Conservation (phyloP, 1,140 invertebrate species). For the Zaprionus nigranus region DNA sequence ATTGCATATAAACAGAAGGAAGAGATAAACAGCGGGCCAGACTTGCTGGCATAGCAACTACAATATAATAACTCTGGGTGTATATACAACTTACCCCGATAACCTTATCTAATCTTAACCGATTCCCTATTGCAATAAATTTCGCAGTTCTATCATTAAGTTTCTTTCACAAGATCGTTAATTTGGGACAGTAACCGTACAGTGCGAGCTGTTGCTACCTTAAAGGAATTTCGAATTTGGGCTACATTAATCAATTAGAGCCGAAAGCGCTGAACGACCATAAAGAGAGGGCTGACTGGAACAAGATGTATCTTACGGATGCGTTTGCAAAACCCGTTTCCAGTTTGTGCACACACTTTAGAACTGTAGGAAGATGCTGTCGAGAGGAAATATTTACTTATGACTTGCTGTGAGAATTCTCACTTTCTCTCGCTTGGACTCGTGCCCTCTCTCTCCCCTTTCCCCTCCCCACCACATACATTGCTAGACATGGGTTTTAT, state of each 20-base stretch:
- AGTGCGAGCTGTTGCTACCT: background rate
- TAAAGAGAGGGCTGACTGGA: background rate
- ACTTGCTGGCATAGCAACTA: background rate
- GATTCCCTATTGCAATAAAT: too few relatives aligned
- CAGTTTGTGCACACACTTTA: slow-evolving; percentile 24
- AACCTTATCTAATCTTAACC: too few relatives aligned
- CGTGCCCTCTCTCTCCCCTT: background rate
- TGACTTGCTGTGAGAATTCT: slow-evolving; percentile 36
- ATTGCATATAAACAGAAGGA: background rate
- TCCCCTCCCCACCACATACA: background rate
- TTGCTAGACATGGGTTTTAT: slow-evolving; percentile 35
- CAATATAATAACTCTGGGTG: background rate
- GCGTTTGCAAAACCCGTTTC: slow-evolving; percentile 57
- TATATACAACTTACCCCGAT: too few relatives aligned
- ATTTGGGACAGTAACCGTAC: background rate
- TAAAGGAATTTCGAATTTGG: slow-evolving; percentile 2
- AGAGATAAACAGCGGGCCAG: background rate
- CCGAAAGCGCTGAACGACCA: slow-evolving; percentile 33
- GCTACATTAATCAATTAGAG: slow-evolving; percentile 57
- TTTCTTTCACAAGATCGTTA: background rate
- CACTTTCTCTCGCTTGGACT: slow-evolving; percentile 5
- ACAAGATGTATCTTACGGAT: slow-evolving; percentile 51
- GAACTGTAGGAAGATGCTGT: slow-evolving; percentile 29
- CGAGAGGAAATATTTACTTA: slow-evolving; percentile 66
- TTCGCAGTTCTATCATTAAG: background rate